phyloP scores from a whole-genome alignment of 1,140 invertebrate species.

The Aphis craccivora region DNA sequence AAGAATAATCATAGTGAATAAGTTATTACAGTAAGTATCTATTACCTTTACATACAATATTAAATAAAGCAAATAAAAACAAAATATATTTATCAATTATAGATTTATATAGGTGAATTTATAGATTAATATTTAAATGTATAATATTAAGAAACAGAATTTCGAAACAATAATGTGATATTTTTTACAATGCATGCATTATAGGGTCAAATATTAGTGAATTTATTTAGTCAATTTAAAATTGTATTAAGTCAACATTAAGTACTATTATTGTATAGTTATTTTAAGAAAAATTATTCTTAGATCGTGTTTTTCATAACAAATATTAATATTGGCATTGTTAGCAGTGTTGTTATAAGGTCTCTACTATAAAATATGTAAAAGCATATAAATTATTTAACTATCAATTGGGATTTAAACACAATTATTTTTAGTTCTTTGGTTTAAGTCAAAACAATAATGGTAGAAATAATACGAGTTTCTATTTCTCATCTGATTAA shows the following conservation, averaged over 20 bases:
- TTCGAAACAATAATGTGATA: background rate
- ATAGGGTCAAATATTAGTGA: slow-evolving; percentile 27
- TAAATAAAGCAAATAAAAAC: background rate
- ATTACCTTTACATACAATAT: background rate
- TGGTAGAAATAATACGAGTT: background rate
- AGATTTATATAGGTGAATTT: background rate
- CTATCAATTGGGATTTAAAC: background rate
- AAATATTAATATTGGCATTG: background rate
- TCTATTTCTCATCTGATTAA: background rate
- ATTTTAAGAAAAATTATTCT: background rate
- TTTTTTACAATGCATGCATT: background rate
- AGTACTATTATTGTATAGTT: background rate
- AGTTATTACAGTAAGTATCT: background rate
- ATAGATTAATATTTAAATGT: background rate
- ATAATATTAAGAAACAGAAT: background rate
- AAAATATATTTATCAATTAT: background rate
- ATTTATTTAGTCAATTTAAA: background rate
- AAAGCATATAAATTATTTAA: background rate
- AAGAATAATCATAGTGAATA: background rate
- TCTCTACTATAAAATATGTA: background rate
- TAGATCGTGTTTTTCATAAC: background rate
- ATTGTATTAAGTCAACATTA: background rate
- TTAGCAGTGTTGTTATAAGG: background rate
- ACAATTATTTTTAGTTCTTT: background rate
- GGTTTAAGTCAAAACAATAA: background rate